Evolutionary conservation across 2,113 vertebrate genomes (phyloP).

Genomic region (Podarcis raffonei): DNA sequence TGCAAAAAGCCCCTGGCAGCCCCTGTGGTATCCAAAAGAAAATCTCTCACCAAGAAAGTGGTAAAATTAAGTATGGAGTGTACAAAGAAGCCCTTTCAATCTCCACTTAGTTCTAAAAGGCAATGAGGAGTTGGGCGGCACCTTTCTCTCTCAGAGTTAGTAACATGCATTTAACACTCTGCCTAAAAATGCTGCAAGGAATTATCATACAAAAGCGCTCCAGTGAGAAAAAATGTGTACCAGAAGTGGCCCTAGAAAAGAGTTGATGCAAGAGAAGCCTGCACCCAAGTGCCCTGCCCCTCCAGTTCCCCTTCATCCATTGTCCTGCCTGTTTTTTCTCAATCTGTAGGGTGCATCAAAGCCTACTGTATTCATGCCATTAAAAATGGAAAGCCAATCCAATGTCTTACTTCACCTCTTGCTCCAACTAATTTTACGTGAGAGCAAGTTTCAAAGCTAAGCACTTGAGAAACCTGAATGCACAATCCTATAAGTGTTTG

Average conservation of each 20-base stretch:
- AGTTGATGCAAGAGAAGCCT: not conserved
- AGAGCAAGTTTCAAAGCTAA: constrained; percentile 31
- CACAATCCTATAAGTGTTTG: not conserved
- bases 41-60: not conserved
- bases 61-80: not conserved
- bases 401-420: not conserved
- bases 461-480: not conserved
- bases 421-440: not conserved
- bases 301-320: not conserved
- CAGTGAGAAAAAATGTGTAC: not conserved
- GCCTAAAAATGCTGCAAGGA: too few relatives aligned
- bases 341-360: not conserved
- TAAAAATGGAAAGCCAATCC: not conserved
- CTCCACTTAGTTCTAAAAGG: not conserved
- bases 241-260: not conserved
- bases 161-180: not conserved
- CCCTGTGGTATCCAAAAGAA: not conserved
- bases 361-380: not conserved
- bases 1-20: not conserved
- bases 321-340: not conserved
- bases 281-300: not conserved
- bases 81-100: not conserved
- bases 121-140: not conserved
- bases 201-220: not conserved
- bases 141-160: not conserved